Base-by-base conservation (phyloP, 2,888 invertebrate species). In the Acronicta aceris region DNA sequence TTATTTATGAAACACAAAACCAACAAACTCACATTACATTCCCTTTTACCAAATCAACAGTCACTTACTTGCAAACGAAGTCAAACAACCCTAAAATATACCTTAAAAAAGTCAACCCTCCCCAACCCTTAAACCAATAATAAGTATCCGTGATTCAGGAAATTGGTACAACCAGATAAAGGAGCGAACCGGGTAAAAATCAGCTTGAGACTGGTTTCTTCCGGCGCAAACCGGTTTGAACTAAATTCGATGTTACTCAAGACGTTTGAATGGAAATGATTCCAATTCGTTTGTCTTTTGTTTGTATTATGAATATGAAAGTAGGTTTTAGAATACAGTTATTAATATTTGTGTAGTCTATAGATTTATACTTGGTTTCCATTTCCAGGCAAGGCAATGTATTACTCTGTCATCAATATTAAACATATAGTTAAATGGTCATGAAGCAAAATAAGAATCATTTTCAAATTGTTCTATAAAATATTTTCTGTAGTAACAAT, bases 141-240 rank as follows among this genome's bases (percentile, higher is more conserved):
- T 75, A 75, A 75, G 71, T 74, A 60, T 59, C 38, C 61, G 60
- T 51, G 62, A 71, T 71, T 71, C 74, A 73, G 75, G 74, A 76
- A 76, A 76, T 76, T 76, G 65, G 52, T 65, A 73, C 59, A 75
- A 75, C 73, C 71, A 67, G 76, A 76, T 75, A 76, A 74, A 74
- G 49, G 61, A 65, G 60, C 49, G 67, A 59, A 58, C 50, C 63
- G 72, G 65, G 59, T 64, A 67, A 73, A 73, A 76, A 68, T 76
- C 65, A 65, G 63, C 60, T 46, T 25, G 60, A 56, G 51, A 71
- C 66, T 33, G 72, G 72, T 55, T 48, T 30, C 36, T 70, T 70
- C 74, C 66, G 76, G 61, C 42, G 16, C 12, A 21, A 71, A 58
- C 58, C 15, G 52, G 63, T 21, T 58, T 33, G 42, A 16, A 17